A percentile compares a stretch with the other conserved stretches of the same genome.
Conservation (phyloP, 2,888 invertebrate genomes). For the Hypsopygia costalis region DNA sequence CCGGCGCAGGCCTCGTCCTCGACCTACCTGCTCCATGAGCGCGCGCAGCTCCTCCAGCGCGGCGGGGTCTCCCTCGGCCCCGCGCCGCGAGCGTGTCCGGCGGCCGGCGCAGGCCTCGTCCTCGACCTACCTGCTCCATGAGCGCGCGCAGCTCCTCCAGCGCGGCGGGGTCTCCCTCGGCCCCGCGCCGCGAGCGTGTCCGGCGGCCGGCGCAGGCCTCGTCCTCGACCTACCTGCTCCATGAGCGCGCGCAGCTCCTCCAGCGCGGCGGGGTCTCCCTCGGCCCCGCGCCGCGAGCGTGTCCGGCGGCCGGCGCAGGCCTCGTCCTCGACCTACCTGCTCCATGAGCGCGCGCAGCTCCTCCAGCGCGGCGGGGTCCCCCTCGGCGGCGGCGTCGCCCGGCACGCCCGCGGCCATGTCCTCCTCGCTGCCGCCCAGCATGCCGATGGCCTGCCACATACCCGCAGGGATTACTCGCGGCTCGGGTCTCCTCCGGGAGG, state of each 20-base stretch:
- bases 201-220: too few species aligned
- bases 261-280: conserved; percentile 80
- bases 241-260: conserved; percentile 86
- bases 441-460: conserved; percentile 88
- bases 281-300: conserved; percentile 13
- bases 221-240: conserved; percentile 51
- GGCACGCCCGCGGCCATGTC: conserved; percentile 87
- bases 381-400: conserved; percentile 79
- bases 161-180: too few species aligned
- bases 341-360: conserved; percentile 88
- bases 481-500: too few species aligned
- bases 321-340: conserved; percentile 21
- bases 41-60: too few species aligned
- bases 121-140: conserved; percentile 85
- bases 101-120: conserved; percentile 85
- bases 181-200: too few species aligned
- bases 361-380: conserved; percentile 79
- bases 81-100: conserved; percentile 85
- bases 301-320: too few species aligned
- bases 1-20: conserved; percentile 85
- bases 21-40: conserved; percentile 85
- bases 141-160: too few species aligned
- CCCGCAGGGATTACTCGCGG: too few species aligned
- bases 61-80: too few species aligned
- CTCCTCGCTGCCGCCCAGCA: conserved; percentile 88